Evolutionary conservation across 1,140 invertebrate genomes (phyloP).

Genomic region (Trachymyrmex cornetzi): DNA sequence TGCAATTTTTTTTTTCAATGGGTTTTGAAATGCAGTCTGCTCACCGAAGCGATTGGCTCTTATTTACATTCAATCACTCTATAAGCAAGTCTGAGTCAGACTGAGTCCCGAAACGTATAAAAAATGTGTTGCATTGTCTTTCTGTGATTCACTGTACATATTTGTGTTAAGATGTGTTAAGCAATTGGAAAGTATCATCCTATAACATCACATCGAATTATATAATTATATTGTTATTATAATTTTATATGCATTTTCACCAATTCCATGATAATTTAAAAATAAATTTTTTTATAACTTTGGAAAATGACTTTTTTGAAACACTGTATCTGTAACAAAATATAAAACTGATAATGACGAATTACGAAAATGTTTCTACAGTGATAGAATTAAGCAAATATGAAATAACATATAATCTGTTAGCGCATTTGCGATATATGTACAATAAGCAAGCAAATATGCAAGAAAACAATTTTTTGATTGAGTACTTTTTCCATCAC

Average conservation of each 20-base stretch:
- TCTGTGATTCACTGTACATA: too few species aligned
- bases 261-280: neutral
- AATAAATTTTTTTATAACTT: neutral
- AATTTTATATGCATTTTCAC: neutral
- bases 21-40: too few species aligned
- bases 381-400: constrained; percentile 43
- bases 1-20: too few species aligned
- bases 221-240: too few species aligned
- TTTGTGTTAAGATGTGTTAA: too few species aligned
- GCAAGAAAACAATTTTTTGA: constrained; percentile 46
- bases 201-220: too few species aligned
- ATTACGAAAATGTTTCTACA: constrained; percentile 43
- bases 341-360: constrained; percentile 47
- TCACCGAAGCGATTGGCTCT: too few species aligned
- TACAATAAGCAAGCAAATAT: constrained; percentile 54
- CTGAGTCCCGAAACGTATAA: too few species aligned
- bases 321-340: constrained; percentile 42
- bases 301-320: neutral
- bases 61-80: too few species aligned
- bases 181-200: too few species aligned
- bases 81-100: too few species aligned
- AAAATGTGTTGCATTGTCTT: too few species aligned
- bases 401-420: constrained; percentile 39
- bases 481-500: neutral
- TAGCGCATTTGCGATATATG: constrained; percentile 52